Evolutionary conservation across 2,888 invertebrate species (phyloP).

Genomic region (Eumacrocentrus americanus): DNA sequence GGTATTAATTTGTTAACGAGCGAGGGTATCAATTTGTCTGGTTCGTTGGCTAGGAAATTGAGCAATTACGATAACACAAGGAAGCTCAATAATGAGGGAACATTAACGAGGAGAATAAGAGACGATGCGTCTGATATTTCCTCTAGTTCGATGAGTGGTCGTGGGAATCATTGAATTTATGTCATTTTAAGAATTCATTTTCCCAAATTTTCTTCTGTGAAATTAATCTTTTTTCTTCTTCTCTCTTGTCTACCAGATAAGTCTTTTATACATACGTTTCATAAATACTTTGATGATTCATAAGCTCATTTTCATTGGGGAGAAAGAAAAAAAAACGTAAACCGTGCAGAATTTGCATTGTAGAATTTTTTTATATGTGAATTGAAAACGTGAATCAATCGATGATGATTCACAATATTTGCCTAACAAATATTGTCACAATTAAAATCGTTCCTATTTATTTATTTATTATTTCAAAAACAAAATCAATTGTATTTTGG

Average conservation of each 20-base stretch:
- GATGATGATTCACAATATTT: too few relatives aligned
- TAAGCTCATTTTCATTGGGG: too few relatives aligned
- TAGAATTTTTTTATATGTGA: background rate
- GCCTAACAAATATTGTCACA: too few relatives aligned
- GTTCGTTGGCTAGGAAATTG: constrained; percentile 49
- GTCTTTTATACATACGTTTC: too few relatives aligned
- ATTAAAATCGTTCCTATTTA: constrained; percentile 50
- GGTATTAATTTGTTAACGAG: constrained; percentile 38
- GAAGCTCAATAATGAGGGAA: constrained; percentile 47
- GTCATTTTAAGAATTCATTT: constrained; percentile 6
- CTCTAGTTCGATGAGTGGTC: constrained; percentile 48
- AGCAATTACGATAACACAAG: constrained; percentile 53
- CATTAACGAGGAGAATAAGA: constrained; percentile 48
- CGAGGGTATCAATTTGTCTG: constrained; percentile 50
- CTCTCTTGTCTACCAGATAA: too few relatives aligned
- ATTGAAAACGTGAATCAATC: too few relatives aligned
- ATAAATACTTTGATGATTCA: too few relatives aligned
- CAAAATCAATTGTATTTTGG: too few relatives aligned
- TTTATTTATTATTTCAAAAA: constrained; percentile 49
- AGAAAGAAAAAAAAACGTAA: too few relatives aligned
- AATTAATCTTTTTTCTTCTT: constrained; percentile 31
- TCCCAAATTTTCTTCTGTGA: background rate
- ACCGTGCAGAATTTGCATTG: background rate
- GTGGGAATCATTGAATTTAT: constrained; percentile 45
- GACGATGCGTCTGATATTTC: constrained; percentile 51